Base-by-base conservation (phyloP, 2,888 invertebrate genomes). In the Crepidodera aurea region DNA sequence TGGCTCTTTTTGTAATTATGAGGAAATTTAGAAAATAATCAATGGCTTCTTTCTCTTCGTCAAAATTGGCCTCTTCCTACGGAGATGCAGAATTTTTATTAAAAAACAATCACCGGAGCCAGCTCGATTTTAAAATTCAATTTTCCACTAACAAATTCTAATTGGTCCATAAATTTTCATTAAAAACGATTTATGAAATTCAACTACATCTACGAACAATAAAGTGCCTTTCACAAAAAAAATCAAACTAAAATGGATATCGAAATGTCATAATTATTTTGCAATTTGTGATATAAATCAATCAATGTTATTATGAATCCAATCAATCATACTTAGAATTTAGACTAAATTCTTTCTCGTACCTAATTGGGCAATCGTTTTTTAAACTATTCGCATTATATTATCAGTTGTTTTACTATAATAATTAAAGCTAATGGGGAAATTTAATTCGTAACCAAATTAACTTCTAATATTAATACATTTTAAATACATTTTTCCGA, bases 221-320 rank as follows among this genome's bases (percentile, higher is more conserved):
- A 19, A 51, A 19, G 40, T 37, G 15, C 19, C 27, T 12, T 18
- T 40, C 42, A 40, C 22, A 44, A 22, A 32, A 37, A 19, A 22
- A 25, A 25, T 40, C 13, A 5, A 8, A 4, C 15, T 13, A 25
- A 53, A 39, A 40, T 22, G 37, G 53, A 53, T 22, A 19, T 37
- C n/a, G n/a, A 29, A 29, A 50, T 44, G 27, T 34, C 34, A 27
- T 25, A 54, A 42, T 54, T 40, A 54, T 40, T 42, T 42, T 40
- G n/a, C 34, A 6, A 54, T 54, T 54, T 54, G 18, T 4, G 15
- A 16, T 8, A 54, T 55, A 55, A 55, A 55, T 55, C 55, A 42
- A 55, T 55, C 55, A 16, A 25, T 4, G 39, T 27, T 42, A 42
- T 55, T 55, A 27, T 8, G 13, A 15, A n/a, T 42, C 8, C 44